phyloP scores from a whole-genome alignment of 1,140 invertebrate genomes.

The Charaxes varanes region DNA sequence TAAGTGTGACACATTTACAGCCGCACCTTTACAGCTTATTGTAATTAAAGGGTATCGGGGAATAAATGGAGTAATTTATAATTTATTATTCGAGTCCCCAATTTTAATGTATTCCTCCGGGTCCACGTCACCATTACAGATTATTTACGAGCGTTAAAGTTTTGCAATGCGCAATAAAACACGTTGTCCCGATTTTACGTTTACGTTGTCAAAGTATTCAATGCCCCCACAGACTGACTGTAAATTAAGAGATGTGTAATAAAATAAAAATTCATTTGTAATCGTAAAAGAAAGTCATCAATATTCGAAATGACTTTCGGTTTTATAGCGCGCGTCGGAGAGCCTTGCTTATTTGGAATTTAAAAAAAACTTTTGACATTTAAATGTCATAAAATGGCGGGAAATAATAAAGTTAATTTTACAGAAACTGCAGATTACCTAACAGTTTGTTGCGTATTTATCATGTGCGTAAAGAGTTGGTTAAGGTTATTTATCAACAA shows the following conservation, averaged over 20 bases:
- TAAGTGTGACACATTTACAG: too few relatives aligned
- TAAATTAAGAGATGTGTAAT: slow-evolving; percentile 44
- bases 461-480: too few relatives aligned
- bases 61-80: background rate
- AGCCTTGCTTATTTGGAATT: slow-evolving; percentile 30
- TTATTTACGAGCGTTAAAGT: slow-evolving; percentile 10
- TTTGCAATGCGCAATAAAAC: slow-evolving; percentile 11
- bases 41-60: too few relatives aligned
- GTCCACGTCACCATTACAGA: background rate
- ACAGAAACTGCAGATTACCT: too few relatives aligned
- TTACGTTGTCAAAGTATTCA: slow-evolving; percentile 29
- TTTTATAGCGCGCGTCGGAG: slow-evolving; percentile 42
- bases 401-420: slow-evolving; percentile 1
- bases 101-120: slow-evolving; percentile 1
- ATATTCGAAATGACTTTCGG: slow-evolving; percentile 34
- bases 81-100: background rate
- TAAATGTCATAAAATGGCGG: slow-evolving; percentile 7
- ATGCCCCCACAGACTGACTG: slow-evolving; percentile 26
- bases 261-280: slow-evolving; percentile 43
- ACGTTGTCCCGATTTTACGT: slow-evolving; percentile 15
- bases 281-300: slow-evolving; percentile 56
- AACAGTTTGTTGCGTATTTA: too few relatives aligned
- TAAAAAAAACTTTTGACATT: slow-evolving; percentile 31
- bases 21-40: too few relatives aligned
- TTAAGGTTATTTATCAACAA: too few relatives aligned